Evolutionary conservation across 2,888 invertebrate genomes (phyloP).

Genomic region (Lymantria monacha): DNA sequence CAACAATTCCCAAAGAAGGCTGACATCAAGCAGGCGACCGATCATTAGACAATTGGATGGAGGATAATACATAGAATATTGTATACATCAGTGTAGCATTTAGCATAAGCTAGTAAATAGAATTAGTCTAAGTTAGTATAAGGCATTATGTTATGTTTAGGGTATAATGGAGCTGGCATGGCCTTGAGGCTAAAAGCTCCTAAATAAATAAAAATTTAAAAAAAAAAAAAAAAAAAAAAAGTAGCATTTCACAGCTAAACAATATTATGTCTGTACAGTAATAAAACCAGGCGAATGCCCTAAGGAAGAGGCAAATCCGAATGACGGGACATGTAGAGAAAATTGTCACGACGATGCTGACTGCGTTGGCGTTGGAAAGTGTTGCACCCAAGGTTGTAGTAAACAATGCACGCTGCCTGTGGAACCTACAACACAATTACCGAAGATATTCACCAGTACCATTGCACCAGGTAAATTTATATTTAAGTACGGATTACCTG

Average conservation of each 20-base stretch:
- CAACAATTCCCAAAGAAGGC: no score
- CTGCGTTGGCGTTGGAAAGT: slow-evolving; percentile 89
- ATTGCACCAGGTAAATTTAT: slow-evolving; percentile 42
- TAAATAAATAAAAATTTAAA: no score
- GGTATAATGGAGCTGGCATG: no score
- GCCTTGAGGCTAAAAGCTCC: no score
- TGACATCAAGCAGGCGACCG: no score
- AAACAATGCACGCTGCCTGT: slow-evolving; percentile 82
- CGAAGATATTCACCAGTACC: slow-evolving; percentile 29
- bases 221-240: no score
- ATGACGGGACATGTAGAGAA: slow-evolving; percentile 78
- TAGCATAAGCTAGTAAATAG: no score
- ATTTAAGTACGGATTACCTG: background rate
- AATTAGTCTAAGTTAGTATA: no score
- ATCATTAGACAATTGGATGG: no score
- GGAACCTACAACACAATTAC: slow-evolving; percentile 21
- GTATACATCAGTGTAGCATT: no score
- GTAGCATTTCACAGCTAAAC: background rate
- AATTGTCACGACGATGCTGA: slow-evolving; percentile 92
- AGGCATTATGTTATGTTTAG: no score
- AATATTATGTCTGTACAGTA: slow-evolving; percentile 59
- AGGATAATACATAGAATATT: no score
- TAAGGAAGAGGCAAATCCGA: slow-evolving; percentile 20
- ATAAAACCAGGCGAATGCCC: slow-evolving; percentile 79
- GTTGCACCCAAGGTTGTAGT: slow-evolving; percentile 91